A percentile compares a stretch with the other conserved stretches of the same genome.
These are phyloP conservation scores for Parus major DNA, from an alignment of 2,113 vertebrate genomes.

Conservation along the genomic window DNA sequence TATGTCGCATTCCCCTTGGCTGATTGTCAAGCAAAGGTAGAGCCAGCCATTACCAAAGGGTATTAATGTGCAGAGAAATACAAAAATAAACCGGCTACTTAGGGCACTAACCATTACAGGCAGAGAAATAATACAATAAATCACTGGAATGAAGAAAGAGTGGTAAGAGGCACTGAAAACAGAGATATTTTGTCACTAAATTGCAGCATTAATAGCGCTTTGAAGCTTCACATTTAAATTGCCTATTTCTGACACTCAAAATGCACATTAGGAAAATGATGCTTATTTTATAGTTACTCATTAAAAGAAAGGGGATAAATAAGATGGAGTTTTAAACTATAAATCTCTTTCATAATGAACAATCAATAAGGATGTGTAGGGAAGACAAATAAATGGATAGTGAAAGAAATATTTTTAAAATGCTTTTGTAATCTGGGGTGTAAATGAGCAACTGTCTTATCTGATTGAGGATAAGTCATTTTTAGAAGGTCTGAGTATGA, in stretches of 20 bases:
- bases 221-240: constrained; percentile 72
- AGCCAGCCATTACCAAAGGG: constrained; percentile 33
- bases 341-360: constrained; percentile 68
- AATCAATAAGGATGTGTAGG: constrained; percentile 27
- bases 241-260: constrained; percentile 72
- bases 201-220: constrained; percentile 72
- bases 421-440: constrained; percentile 47
- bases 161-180: constrained; percentile 66
- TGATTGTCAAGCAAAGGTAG: constrained; percentile 72
- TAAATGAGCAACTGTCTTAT: constrained; percentile 68
- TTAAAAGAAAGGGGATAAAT: constrained; percentile 73
- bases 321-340: constrained; percentile 61
- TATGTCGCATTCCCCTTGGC: constrained; percentile 45
- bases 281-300: constrained; percentile 73
- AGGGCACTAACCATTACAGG: constrained; percentile 54
- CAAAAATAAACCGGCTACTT: constrained; percentile 64
- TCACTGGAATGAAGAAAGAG: constrained; percentile 73
- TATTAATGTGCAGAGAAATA: constrained; percentile 60
- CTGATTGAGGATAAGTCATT: constrained; percentile 59
- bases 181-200: constrained; percentile 72
- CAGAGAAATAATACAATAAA: constrained; percentile 71
- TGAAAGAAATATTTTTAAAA: constrained; percentile 51
- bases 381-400: constrained; percentile 57
- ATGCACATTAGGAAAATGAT: constrained; percentile 75
- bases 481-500: constrained; percentile 58